Evolutionary conservation across 2,113 vertebrate species (phyloP).

Genomic region (Coryphaenoides rupestris): DNA sequence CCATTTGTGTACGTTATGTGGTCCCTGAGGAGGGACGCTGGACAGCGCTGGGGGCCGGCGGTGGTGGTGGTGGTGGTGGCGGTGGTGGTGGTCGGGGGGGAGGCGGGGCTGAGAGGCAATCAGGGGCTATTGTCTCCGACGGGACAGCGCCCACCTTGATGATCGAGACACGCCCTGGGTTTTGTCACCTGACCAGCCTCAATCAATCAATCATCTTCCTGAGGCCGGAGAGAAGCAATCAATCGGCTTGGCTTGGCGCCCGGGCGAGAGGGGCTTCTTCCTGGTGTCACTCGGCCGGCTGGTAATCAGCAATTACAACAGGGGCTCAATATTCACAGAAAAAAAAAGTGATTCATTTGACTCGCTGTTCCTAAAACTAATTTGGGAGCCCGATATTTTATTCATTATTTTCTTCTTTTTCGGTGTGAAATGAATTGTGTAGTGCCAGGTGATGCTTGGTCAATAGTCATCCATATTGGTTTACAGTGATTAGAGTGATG

Average conservation of each 20-base stretch:
- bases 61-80: constrained; percentile 23
- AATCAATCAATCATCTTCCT: constrained; percentile 77
- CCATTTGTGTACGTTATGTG: constrained; percentile 11
- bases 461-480: constrained; percentile 31
- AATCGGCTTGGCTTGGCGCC: constrained; percentile 51
- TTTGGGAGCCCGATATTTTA: constrained; percentile 42
- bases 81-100: neutral
- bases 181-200: constrained; percentile 72
- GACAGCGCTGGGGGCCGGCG: constrained; percentile 2
- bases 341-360: constrained; percentile 37
- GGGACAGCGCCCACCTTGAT: constrained; percentile 70
- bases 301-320: constrained; percentile 47
- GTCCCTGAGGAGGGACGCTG: constrained; percentile 41
- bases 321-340: constrained; percentile 49
- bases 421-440: constrained; percentile 39
- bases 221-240: constrained; percentile 58
- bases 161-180: constrained; percentile 61
- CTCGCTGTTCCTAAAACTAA: constrained; percentile 24
- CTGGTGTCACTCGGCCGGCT: neutral
- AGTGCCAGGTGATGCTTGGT: constrained; percentile 42
- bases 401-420: constrained; percentile 51
- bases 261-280: constrained; percentile 7
- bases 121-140: constrained; percentile 72
- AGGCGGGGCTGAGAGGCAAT: constrained; percentile 40
- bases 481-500: constrained; percentile 16